Base-by-base conservation (phyloP, 2,113 vertebrate species). In the Corvus cornix region DNA sequence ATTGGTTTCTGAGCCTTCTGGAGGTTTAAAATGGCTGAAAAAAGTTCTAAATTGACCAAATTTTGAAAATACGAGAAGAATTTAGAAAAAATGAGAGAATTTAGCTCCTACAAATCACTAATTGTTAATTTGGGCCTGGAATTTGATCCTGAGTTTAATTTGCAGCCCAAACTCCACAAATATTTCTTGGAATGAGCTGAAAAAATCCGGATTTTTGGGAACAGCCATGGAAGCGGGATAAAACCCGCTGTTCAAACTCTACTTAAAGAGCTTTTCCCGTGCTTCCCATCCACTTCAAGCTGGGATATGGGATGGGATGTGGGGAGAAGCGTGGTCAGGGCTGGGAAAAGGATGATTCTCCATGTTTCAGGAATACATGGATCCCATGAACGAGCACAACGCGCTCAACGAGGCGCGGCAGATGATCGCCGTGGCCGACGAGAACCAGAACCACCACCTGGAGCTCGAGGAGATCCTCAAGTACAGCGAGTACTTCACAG, bases 321-420 rank as follows among this genome's bases (percentile, higher is more conserved):
- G 30, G 7, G 10, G 18, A 9, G 43, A 43, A 43, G 43, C 16
- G 43, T 16, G 28, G 1, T 1, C 17, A 10, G 15, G n/a, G 9
- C 27, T 30, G 24, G 39, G 27, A 6, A 18, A 28, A 4, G 16
- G 28, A 1, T 10, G 30, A 6, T 28, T 66, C 11, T 13, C 1
- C 35, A 8, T 7, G 3, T 6, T 7, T 19, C 35, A 99, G 99
- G 99, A 98, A 43, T 99, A 99, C 96, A 99, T 99, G 99, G 99
- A 99, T 80, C 99, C 99, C 14, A 99, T 99, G 99, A 99, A 99
- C 8, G 99, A 99, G 93, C 98, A 99, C 98, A 99, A 98, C 11
- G 99, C 99, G 33, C 95, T 99, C 89, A 99, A 99, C 4, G 99
- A 99, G 96, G 99, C 99, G 22, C 99, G 98, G 95, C 99, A 99